Conservation (phyloP, 2,797 vertebrate species). For the Jordanella pulchra region DNA sequence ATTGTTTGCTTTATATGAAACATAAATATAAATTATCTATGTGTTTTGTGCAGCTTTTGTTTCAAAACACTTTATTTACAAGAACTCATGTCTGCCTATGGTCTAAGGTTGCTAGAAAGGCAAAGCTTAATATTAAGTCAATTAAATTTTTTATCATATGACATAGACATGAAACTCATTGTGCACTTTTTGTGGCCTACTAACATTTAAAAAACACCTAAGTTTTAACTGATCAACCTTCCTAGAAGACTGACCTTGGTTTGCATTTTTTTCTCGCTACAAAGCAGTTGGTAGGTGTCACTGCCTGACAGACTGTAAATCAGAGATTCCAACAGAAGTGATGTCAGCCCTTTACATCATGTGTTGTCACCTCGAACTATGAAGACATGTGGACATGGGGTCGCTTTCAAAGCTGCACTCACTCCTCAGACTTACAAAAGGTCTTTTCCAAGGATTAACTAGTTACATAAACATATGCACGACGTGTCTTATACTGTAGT, state of each 20-base stretch:
- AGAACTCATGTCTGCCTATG: background rate
- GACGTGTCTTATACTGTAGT: background rate
- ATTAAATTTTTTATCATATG: background rate
- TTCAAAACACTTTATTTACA: background rate
- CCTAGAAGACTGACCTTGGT: conserved; percentile 62
- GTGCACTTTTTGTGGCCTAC: background rate
- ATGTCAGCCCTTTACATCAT: conserved; percentile 77
- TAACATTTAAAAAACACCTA: background rate
- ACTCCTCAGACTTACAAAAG: conserved; percentile 14
- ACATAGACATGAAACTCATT: background rate
- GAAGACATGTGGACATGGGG: conserved; percentile 56
- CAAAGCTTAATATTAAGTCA: background rate
- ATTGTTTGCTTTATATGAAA: background rate
- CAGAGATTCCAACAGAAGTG: conserved; percentile 67
- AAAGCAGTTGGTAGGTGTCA: conserved; percentile 45
- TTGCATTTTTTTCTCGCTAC: conserved; percentile 34
- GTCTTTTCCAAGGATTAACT: conserved; percentile 37
- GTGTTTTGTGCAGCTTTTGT: background rate
- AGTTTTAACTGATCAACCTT: conserved; percentile 20
- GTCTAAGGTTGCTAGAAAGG: background rate
- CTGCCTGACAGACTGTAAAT: conserved; percentile 60
- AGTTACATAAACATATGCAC: conserved; percentile 20
- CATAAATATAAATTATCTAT: background rate
- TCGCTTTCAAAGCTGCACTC: conserved; percentile 47
- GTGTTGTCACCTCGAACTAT: conserved; percentile 62